Conservation (phyloP, 2,888 invertebrate genomes). For the Morpho achilles region DNA sequence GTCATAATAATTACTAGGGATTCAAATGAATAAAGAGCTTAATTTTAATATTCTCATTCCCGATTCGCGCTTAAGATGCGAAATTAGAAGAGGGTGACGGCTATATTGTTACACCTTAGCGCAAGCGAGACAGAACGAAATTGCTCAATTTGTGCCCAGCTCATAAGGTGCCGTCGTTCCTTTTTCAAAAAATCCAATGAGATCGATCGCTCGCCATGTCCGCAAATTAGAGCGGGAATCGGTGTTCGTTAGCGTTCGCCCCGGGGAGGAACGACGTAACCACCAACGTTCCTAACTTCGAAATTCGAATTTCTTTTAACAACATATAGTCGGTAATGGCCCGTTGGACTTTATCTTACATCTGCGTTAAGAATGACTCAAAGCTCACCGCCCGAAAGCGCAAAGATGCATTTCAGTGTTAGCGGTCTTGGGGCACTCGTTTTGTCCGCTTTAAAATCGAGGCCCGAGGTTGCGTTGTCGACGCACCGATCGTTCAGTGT, state of each 20-base stretch:
- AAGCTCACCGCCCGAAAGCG: constrained; percentile 59
- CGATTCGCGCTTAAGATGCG: constrained; percentile 39
- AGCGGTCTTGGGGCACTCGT: constrained; percentile 54
- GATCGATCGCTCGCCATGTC: constrained; percentile 77
- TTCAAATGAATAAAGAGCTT: constrained; percentile 42
- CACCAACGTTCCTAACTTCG: constrained; percentile 24
- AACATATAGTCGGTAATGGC: constrained; percentile 29
- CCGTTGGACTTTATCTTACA: constrained; percentile 45
- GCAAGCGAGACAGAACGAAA: constrained; percentile 61
- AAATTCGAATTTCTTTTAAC: constrained; percentile 32
- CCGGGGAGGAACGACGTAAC: constrained; percentile 38
- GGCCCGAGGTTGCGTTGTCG: constrained; percentile 33
- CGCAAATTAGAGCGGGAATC: constrained; percentile 77
- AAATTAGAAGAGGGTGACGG: constrained; percentile 36
- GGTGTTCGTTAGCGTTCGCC: constrained; percentile 63
- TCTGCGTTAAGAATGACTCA: constrained; percentile 51
- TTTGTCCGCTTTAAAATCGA: constrained; percentile 47
- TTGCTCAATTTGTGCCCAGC: constrained; percentile 75
- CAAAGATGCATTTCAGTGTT: constrained; percentile 64
- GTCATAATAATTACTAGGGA: constrained; percentile 19
- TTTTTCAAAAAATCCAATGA: constrained; percentile 76
- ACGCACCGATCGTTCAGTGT: constrained; percentile 25
- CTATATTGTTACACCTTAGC: constrained; percentile 34
- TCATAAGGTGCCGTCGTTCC: constrained; percentile 62
- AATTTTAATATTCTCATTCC: constrained; percentile 56